Conservation (phyloP, 1,140 invertebrate genomes). For the Sycophila sp. region DNA sequence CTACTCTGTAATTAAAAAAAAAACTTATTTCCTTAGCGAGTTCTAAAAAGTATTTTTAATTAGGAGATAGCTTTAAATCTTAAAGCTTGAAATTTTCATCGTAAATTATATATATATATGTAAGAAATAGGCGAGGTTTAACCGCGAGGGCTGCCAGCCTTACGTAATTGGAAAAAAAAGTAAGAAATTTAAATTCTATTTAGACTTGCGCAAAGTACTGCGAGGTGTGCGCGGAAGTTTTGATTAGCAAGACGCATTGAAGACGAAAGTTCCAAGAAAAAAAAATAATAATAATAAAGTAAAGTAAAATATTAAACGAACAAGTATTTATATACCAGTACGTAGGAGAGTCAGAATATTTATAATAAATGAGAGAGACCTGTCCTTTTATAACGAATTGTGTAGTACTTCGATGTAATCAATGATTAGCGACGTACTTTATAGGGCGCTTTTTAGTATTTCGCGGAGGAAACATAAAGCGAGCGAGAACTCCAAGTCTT, state of each 20-base stretch:
- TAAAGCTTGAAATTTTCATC: neutral
- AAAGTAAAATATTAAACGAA: slow-evolving; percentile 31
- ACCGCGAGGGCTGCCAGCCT: no score
- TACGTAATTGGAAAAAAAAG: no score
- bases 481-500: slow-evolving; percentile 26
- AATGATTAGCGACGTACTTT: slow-evolving; percentile 13
- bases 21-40: neutral
- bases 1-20: slow-evolving; percentile 7
- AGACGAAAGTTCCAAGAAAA: slow-evolving; percentile 20
- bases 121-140: neutral
- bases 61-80: slow-evolving; percentile 6
- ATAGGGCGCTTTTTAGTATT: slow-evolving; percentile 25
- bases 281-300: slow-evolving; percentile 15
- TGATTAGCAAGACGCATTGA: slow-evolving; percentile 7
- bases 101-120: neutral
- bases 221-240: slow-evolving; percentile 22
- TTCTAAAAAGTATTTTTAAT: neutral
- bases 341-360: slow-evolving; percentile 33
- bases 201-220: slow-evolving; percentile 5
- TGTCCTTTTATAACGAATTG: slow-evolving; percentile 41
- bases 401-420: slow-evolving; percentile 30
- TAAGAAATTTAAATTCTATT: no score
- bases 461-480: slow-evolving; percentile 14
- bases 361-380: slow-evolving; percentile 35
- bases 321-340: slow-evolving; percentile 43